Evolutionary conservation across 1,140 invertebrate species (phyloP).

Genomic region (Atta texana): DNA sequence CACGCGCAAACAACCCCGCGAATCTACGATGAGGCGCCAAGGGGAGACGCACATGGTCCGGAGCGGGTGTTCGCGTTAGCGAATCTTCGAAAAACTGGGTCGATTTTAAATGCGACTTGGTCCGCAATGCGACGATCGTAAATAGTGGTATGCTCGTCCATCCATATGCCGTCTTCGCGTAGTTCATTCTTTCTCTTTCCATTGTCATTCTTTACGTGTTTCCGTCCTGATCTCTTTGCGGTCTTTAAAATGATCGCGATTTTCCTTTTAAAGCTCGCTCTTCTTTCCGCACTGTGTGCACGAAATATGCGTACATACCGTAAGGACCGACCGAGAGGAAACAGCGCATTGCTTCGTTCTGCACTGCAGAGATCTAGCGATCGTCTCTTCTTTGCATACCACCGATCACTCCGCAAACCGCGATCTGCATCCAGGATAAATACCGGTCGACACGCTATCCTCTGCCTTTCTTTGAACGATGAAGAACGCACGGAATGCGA

Average conservation of each 20-base stretch:
- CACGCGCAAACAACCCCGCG: constrained; percentile 11
- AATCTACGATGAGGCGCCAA: constrained; percentile 9
- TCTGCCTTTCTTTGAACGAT: constrained; percentile 52
- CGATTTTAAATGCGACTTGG: constrained; percentile 73
- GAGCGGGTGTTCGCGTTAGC: constrained; percentile 33
- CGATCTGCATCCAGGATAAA: constrained; percentile 37
- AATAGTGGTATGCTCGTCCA: constrained; percentile 68
- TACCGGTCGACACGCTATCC: constrained; percentile 31
- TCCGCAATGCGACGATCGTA: constrained; percentile 78
- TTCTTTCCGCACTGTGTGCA: neutral
- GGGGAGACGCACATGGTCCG: constrained; percentile 23
- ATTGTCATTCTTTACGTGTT: neutral
- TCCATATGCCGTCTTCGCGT: constrained; percentile 16
- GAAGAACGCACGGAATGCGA: constrained; percentile 62
- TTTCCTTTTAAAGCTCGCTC: constrained; percentile 8
- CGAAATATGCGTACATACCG: constrained; percentile 10
- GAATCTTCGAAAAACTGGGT: constrained; percentile 68
- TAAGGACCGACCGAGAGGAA: constrained; percentile 18
- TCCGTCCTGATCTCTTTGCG: neutral
- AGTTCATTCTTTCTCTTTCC: neutral
- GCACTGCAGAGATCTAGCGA: constrained; percentile 67
- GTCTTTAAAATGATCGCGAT: constrained; percentile 31
- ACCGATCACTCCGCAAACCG: constrained; percentile 62
- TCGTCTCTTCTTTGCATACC: constrained; percentile 72
- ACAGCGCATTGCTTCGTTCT: constrained; percentile 51